Evolutionary conservation across 2,113 vertebrate species (phyloP).

Genomic region (Seriola quinqueradiata): DNA sequence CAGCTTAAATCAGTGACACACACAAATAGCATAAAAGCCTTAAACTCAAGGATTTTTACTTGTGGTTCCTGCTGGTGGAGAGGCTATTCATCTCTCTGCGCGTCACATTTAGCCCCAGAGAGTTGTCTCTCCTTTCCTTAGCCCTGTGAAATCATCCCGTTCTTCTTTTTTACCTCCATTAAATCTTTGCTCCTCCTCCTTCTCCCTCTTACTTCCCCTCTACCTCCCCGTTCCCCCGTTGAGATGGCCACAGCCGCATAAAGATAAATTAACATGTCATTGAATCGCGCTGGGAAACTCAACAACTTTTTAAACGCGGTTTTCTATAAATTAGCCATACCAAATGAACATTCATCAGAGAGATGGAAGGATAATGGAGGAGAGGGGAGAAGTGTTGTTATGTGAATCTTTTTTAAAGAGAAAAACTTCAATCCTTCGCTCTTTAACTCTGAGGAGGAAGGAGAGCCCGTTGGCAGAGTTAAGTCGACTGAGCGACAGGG

Average conservation of each 20-base stretch:
- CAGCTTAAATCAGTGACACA: slow-evolving; percentile 44
- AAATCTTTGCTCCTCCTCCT: slow-evolving; percentile 37
- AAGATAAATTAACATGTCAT: slow-evolving; percentile 56
- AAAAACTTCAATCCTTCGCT: slow-evolving; percentile 15
- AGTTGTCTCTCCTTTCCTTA: slow-evolving; percentile 53
- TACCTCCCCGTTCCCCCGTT: not conserved
- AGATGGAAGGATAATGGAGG: not conserved
- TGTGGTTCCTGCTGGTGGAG: slow-evolving; percentile 32
- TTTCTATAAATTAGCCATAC: slow-evolving; percentile 63
- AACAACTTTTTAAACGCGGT: slow-evolving; percentile 67
- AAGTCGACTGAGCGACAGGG: slow-evolving; percentile 8
- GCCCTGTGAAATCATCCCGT: slow-evolving; percentile 58
- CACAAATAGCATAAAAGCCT: slow-evolving; percentile 24
- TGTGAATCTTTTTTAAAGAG: slow-evolving; percentile 36
- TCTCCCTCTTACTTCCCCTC: not conserved
- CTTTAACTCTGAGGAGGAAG: not conserved
- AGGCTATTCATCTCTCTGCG: slow-evolving; percentile 44
- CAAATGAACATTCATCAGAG: slow-evolving; percentile 70
- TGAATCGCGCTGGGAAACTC: slow-evolving; percentile 69
- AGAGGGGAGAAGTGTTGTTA: not conserved
- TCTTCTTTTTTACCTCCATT: slow-evolving; percentile 46
- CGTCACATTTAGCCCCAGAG: slow-evolving; percentile 55
- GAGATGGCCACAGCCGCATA: slow-evolving; percentile 14
- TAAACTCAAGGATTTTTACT: slow-evolving; percentile 59
- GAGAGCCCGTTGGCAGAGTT: slow-evolving; percentile 19